Conservation (phyloP, 1,140 invertebrate species). For the Hormaphis cornu region DNA sequence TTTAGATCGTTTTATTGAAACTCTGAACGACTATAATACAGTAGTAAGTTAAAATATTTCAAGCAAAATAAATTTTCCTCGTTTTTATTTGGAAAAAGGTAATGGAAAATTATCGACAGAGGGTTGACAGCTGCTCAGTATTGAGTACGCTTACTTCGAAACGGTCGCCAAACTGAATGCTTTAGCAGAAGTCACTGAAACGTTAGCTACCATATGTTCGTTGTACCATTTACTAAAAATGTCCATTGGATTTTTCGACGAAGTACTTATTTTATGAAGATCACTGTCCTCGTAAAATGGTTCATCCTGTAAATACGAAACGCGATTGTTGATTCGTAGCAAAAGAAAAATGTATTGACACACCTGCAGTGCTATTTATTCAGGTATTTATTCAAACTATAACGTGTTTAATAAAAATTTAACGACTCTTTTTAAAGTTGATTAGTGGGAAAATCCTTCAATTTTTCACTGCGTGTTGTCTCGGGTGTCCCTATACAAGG, state of each 20-base stretch:
- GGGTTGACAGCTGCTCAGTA: too few relatives aligned
- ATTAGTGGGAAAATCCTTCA: too few relatives aligned
- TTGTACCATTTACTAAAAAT: conserved; percentile 45
- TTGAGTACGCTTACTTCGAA: conserved; percentile 42
- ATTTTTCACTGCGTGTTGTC: background rate
- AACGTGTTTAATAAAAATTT: too few relatives aligned
- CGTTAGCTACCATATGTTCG: conserved; percentile 39
- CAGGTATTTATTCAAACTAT: too few relatives aligned
- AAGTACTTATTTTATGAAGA: conserved; percentile 39
- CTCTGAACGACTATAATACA: too few relatives aligned
- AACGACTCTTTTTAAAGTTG: too few relatives aligned
- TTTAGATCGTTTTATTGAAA: too few relatives aligned
- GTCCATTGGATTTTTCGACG: conserved; percentile 43
- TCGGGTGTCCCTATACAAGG: too few relatives aligned
- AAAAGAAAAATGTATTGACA: background rate
- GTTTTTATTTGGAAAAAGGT: too few relatives aligned
- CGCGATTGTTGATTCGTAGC: background rate
- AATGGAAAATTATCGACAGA: too few relatives aligned
- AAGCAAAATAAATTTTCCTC: too few relatives aligned
- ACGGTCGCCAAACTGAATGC: conserved; percentile 45
- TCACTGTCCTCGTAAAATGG: conserved; percentile 28
- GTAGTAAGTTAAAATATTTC: too few relatives aligned
- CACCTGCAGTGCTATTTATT: background rate
- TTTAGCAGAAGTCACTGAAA: conserved; percentile 37
- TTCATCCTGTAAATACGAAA: background rate